Base-by-base conservation (phyloP, 1,140 invertebrate species). In the Pinna nobilis region DNA sequence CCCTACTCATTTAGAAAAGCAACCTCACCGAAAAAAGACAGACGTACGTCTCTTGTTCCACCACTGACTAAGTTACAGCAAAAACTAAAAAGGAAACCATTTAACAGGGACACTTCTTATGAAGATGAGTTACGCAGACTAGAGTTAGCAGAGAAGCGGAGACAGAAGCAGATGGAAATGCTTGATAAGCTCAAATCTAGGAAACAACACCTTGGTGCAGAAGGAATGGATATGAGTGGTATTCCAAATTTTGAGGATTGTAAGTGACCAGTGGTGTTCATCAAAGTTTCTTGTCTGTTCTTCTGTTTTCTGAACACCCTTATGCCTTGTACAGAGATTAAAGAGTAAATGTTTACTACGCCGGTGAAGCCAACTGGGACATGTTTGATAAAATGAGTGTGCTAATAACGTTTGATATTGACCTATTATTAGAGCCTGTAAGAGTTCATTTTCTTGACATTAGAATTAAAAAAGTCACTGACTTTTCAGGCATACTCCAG, bases 201-300 rank as follows among this genome's bases (percentile, higher is more conserved):
- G 18, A 78, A 68, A 49, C 41, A 25, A 11, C 64, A 53, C 9
- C 18, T 51, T 11, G 61, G 50, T 15, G 33, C 39, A 9, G 76
- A 77, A 11, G 67, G 25, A 2, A 55, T 78, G 2, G 57, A 65
- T 44, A 77, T 78, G 23, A 78, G 81, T 30, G 64, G 57, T 3
- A 61, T 74, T 3, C 67, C 79, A 11, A 77, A 71, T 47, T 87
- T 86, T 77, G 82, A 84, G 23, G 84, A 86, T 57, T 86, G 85
- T 87, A 79, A 83, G 85, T 81, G n/a, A n/a, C n/a, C n/a, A n/a
- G n/a, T n/a, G n/a, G n/a, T n/a, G n/a, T n/a, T n/a, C n/a, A n/a
- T n/a, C n/a, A n/a, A n/a, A n/a, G n/a, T n/a, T n/a, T n/a, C n/a
- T n/a, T n/a, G n/a, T n/a, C n/a, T 11, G 4, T 63, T 63, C 7